phyloP scores from a whole-genome alignment of 2,113 vertebrate genomes.

The Trogon melanurus region DNA sequence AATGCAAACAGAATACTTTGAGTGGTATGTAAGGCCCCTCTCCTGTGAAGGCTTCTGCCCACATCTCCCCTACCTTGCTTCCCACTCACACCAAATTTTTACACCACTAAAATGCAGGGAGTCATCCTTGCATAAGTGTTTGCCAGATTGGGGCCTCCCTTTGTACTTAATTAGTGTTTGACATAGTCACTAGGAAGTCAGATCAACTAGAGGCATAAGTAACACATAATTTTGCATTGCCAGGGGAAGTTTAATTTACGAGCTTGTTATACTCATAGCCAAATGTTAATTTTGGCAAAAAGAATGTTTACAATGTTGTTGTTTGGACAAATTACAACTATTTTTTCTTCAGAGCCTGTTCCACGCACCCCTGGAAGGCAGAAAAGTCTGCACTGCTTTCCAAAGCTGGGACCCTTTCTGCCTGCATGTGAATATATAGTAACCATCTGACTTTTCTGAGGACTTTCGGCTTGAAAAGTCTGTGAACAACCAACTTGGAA shows the following conservation, averaged over 20 bases:
- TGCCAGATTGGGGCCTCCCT: neutral
- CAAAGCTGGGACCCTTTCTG: neutral
- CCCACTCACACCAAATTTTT: neutral
- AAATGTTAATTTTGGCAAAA: conserved; percentile 40
- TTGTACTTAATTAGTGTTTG: conserved; percentile 7
- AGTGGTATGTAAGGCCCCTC: neutral
- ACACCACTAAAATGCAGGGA: neutral
- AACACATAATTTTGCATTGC: conserved; percentile 4
- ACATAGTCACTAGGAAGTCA: conserved; percentile 8
- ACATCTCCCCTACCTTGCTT: neutral
- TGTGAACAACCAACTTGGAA: neutral
- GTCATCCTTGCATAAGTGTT: fast-evolving
- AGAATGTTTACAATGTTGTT: neutral
- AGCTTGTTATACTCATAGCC: neutral
- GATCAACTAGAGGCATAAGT: neutral
- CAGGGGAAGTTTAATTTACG: conserved; percentile 1
- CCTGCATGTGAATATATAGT: neutral
- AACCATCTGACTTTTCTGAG: neutral
- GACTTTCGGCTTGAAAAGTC: neutral
- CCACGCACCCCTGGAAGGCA: neutral
- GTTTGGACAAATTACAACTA: conserved; percentile 8
- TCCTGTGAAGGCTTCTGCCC: neutral
- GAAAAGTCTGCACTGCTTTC: neutral
- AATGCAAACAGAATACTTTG: neutral
- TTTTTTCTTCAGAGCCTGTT: neutral